Evolutionary conservation across 2,888 invertebrate species (phyloP), one percentile per base, ranked within the genome.

Genomic region (Prionchulus punctatus): DNA sequence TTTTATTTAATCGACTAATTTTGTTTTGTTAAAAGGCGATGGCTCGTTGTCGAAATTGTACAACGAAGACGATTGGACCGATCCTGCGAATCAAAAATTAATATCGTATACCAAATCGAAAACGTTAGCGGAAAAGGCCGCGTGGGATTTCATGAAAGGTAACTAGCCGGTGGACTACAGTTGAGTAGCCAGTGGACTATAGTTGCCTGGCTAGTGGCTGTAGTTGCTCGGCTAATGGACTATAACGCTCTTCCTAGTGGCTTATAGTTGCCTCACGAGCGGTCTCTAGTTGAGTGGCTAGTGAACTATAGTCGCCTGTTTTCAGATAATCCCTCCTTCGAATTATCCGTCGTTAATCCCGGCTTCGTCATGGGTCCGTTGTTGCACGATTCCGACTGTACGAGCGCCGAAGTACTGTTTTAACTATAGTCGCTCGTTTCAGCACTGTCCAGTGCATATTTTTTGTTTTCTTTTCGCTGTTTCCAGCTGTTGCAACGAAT

Each of bases 91-190:
- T 36, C 58, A 62, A 21, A n/a, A n/a, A n/a, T 60, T 71, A 15
- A 72, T 71, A 42, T 64, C 71, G 15, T 74, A 75, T 59, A 66
- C 67, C 31, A 73, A 72, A 61, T 75, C 75, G 59, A 77, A 78
- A 63, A 73, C 74, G 7, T 63, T 75, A 53, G 78, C 78, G 1
- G 78, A 78, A 63, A 73, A 72, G 60, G 74, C 75, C 18, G 78
- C 78, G 0, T 78, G 77, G 78, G 73, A 77, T 56, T 77, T 74
- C 62, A 68, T 77, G 36, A 18, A 36, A 36, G 36, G 36, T 36
- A 36, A 12, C 36, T 36, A 36, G 7, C 7, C n/a, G n/a, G n/a
- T n/a, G n/a, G n/a, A n/a, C n/a, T n/a, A n/a, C n/a, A n/a, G n/a
- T n/a, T n/a, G n/a, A n/a, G n/a, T n/a, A n/a, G n/a, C n/a, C n/a